These are phyloP conservation scores for Cinclus cinclus DNA, from an alignment of 2,113 vertebrate genomes.

Conservation along the genomic window DNA sequence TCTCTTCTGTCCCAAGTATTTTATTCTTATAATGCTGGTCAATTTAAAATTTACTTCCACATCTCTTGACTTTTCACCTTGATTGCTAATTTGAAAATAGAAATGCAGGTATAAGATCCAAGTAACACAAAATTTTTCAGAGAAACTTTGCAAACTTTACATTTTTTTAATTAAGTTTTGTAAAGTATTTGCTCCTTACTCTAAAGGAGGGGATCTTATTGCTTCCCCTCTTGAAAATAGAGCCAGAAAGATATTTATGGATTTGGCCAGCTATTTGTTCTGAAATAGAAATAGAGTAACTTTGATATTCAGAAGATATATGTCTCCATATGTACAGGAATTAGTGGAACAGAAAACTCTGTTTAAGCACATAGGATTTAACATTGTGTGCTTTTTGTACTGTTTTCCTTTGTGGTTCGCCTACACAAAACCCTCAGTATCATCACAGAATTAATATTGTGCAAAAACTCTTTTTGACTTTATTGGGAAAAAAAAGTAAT, in stretches of 20 bases:
- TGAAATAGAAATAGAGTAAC: background rate
- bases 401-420: background rate
- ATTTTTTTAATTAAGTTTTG: background rate
- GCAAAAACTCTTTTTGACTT: constrained; percentile 44
- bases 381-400: background rate
- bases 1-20: background rate
- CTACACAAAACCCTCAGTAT: background rate
- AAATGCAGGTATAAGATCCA: background rate
- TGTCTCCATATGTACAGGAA: background rate
- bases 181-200: background rate
- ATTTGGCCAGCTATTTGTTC: background rate
- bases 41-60: background rate
- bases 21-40: background rate
- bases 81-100: background rate
- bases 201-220: background rate
- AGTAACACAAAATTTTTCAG: background rate
- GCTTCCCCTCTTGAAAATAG: background rate
- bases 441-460: constrained; percentile 9
- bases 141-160: background rate
- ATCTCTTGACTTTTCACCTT: background rate
- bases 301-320: background rate
- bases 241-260: background rate
- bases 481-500: background rate
- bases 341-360: background rate
- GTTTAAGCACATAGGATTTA: background rate